Evolutionary conservation across 1,140 invertebrate genomes (phyloP), one percentile per base, ranked within the genome.

Genomic region (Brachionus rubens): DNA sequence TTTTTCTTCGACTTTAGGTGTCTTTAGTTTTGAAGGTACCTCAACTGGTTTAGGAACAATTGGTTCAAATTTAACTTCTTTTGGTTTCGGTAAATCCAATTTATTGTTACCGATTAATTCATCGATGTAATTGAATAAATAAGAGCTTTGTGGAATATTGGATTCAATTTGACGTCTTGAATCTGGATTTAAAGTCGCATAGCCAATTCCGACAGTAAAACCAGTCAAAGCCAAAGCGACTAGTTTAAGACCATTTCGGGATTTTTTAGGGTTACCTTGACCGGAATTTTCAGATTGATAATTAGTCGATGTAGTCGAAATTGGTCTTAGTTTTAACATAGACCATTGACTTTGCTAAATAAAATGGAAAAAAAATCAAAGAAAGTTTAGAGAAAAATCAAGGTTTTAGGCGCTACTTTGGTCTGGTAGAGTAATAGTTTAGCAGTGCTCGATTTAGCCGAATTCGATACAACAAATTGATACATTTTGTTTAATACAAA

Each of bases 141-240:
- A 46, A 24, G 28, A 24, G 5, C 46, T 50, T 54, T 72, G 68
- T 40, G 68, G 68, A 12, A 72, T 33, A 28, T 30, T 24, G 10
- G 68, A 72, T 50, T 72, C 68, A 21, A 72, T 50, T 54, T 72
- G 68, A 36, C 50, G 46, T 24, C 68, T 33, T 5, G 68, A 33
- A 50, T 72, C 68, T 5, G 68, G 68, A 9, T 72, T 72, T 54
- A 72, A 46, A 24, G 46, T 48, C 1, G 50, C 68, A 72, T 50
- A 72, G 30, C 68, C 68, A 2, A 72, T 48, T 30, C 68, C 68
- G 14, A 72, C 33, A n/a, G 68, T 72, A 28, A 72, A 72, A 30
- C 68, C 68, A 24, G 68, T 72, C 43, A 72, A 9, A 30, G 68
- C 68, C 3, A 72, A 24, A 21, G 50, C 28, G 3, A 54, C 68